Conservation (phyloP, 2,888 invertebrate genomes). For the Oscheius sp. region DNA sequence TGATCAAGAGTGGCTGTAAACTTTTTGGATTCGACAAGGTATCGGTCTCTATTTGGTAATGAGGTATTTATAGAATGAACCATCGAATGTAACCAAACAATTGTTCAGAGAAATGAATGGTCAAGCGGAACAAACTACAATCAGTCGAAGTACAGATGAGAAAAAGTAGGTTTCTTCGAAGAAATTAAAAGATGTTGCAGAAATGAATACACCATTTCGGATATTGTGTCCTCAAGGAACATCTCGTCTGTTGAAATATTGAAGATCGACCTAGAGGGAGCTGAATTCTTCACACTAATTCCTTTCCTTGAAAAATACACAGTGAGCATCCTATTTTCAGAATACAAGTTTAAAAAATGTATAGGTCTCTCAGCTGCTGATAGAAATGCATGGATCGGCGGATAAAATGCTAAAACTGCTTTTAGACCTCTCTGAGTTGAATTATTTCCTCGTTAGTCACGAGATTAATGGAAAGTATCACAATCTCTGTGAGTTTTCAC, state of each 20-base stretch:
- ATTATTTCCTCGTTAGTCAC: constrained; percentile 1
- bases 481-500: neutral
- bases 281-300: neutral
- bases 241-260: constrained; percentile 2
- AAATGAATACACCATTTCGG: neutral
- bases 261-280: neutral
- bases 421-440: neutral
- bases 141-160: neutral
- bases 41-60: neutral
- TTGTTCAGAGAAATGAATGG: neutral
- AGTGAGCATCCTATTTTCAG: neutral
- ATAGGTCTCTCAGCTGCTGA: constrained; percentile 2
- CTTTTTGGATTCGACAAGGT: neutral
- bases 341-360: no score
- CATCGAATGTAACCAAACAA: neutral
- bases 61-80: neutral
- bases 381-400: neutral
- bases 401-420: neutral
- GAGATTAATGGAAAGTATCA: neutral
- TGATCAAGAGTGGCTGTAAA: neutral
- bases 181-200: no score
- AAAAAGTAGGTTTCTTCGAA: neutral
- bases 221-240: neutral
- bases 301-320: neutral
- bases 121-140: neutral